Percentiles rank a stretch among this genome's conserved stretches.
These are phyloP conservation scores for Tipula vernalis DNA, from an alignment of 2,888 invertebrate species.

Conservation along the genomic window DNA sequence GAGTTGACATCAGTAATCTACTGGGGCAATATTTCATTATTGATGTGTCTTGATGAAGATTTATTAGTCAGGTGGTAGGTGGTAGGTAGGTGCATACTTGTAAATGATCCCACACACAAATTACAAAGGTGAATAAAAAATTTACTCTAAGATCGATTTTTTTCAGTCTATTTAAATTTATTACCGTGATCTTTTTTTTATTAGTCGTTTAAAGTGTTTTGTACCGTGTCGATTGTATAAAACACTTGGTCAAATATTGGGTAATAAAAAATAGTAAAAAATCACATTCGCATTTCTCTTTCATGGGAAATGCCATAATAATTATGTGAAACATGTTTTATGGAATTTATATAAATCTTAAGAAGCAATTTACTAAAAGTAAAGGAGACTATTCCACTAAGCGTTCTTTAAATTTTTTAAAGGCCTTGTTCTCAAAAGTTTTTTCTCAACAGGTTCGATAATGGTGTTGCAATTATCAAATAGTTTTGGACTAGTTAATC, in stretches of 20 bases:
- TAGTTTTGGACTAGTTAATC: too few species aligned
- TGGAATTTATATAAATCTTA: neutral
- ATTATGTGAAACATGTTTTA: neutral
- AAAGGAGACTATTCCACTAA: too few species aligned
- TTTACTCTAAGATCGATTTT: neutral
- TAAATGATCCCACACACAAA: neutral
- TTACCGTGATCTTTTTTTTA: neutral
- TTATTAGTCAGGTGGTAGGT: neutral
- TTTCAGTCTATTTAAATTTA: neutral
- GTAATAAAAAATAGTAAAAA: neutral
- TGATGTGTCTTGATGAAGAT: too few species aligned
- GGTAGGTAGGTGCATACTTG: neutral
- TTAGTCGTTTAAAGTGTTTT: neutral
- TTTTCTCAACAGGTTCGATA: too few species aligned
- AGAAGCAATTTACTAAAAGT: too few species aligned
- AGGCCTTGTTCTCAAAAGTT: too few species aligned
- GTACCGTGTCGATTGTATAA: neutral
- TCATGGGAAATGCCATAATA: neutral
- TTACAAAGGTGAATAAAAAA: neutral
- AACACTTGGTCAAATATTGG: neutral
- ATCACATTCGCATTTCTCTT: neutral
- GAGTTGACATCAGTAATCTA: too few species aligned
- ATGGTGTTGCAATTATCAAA: too few species aligned
- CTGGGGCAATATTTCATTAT: too few species aligned
- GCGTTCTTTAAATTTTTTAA: too few species aligned